Evolutionary conservation across 2,797 vertebrate genomes (phyloP).

Genomic region (Acropternis orthonyx): DNA sequence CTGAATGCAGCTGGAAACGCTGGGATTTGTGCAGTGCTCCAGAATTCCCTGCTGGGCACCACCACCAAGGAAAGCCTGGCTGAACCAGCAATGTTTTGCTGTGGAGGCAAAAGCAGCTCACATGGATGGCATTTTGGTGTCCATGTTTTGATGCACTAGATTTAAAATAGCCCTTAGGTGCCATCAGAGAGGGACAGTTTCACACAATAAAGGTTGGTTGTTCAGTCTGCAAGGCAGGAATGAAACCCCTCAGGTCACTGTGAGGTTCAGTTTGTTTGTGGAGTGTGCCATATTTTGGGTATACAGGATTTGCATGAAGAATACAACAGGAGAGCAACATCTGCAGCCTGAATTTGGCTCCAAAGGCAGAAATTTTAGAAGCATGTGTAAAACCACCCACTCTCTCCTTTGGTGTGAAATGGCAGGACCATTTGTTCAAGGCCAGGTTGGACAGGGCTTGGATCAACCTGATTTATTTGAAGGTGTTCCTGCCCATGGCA

Average conservation of each 20-base stretch:
- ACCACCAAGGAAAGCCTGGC: background rate
- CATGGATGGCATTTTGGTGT: accelerated
- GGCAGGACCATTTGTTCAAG: background rate
- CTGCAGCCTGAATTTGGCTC: background rate
- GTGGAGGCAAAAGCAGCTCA: background rate
- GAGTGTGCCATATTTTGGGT: accelerated
- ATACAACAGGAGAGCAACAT: background rate
- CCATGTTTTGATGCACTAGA: background rate
- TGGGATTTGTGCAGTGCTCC: background rate
- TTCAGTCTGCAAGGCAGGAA: background rate
- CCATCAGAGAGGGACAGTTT: background rate
- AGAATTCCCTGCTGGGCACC: background rate
- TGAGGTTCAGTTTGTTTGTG: background rate
- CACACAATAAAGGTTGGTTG: too few species aligned
- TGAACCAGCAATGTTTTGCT: background rate
- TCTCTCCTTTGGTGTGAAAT: background rate
- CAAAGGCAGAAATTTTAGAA: background rate
- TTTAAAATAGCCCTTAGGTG: background rate
- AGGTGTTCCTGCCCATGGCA: background rate
- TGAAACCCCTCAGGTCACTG: too few species aligned
- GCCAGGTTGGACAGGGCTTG: background rate
- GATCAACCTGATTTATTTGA: background rate
- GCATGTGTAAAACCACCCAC: background rate
- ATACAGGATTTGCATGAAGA: background rate
- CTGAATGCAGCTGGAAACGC: background rate